Evolutionary conservation across 2,113 vertebrate species (phyloP), one percentile per base, ranked within the genome.

Genomic region (Burhinus bistriatus): DNA sequence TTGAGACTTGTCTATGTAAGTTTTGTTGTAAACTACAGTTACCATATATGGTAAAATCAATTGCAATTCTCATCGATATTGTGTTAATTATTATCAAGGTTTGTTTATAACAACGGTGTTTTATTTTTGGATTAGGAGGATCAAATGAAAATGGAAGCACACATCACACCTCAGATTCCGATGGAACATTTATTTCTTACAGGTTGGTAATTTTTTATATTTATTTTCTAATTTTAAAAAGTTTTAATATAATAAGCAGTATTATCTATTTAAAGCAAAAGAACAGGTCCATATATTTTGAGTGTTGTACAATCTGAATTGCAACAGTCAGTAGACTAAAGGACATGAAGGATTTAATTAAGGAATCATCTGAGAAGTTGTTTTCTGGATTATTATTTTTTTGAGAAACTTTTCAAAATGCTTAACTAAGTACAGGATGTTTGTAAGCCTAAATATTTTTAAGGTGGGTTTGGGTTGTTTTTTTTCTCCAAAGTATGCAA

Each of bases 151-250:
- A 98, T 94, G 98, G 98, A 98, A 97, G 96, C 90, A 64, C 87
- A 88, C 96, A 87, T 64, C 92, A 93, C 84, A 91, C 83, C 51
- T 95, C 97, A 83, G 96, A 98, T 68, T 97, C 98, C 55, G 98
- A 98, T 86, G 97, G 98, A 89, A 98, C 98, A 76, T 98, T 98
- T 96, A 95, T 98, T 96, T 98, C 98, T 36, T 98, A 98, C 96
- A 99, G 98, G 98, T 98, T 97, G 34, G 96, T 93, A 54, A 26
- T 26, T 78, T 73, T 83, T 86, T 57, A 8, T 59, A 32, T 62
- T 68, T 88, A 40, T 89, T 82, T 83, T 83, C 45, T 75, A 22
- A 44, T 87, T 93, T 92, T 68, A 14, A 49, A 15, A 52, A 42
- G 2, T 34, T 44, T 61, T 2, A 52, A 26, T 70, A n/a, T 57